Evolutionary conservation across 2,888 invertebrate genomes (phyloP), one percentile per base, ranked within the genome.

Genomic region (Onthophagus sagittarius): DNA sequence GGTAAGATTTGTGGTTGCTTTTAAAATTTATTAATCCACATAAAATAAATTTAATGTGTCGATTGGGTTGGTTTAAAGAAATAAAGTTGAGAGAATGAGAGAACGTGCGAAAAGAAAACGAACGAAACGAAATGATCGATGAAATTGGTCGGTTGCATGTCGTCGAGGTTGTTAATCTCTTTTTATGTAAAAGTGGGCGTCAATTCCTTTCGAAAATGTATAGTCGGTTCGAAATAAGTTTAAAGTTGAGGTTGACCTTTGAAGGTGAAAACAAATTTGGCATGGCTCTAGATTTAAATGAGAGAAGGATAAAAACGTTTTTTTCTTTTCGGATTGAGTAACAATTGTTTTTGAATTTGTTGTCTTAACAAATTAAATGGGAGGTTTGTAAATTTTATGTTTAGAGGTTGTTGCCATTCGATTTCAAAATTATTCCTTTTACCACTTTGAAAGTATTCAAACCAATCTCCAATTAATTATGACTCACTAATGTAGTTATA

Each of bases 1-100:
- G 84, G 84, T 84, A 78, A 70, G 73, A 31, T 53, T 53, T 7
- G 39, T 7, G 39, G 11, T 53, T 53, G 7, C 4, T 23, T 23
- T 23, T 23, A 23, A 23, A 23, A 23, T 23, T 23, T 23, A 23
- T 23, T 23, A 23, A 23, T 23, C 23, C 23, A 23, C 23, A 23
- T 23, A 23, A 23, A 23, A 23, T 23, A 23, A 23, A 23, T 23
- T 23, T 23, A 23, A 23, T 23, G 23, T 23, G 23, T 23, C 23
- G 23, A 23, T 23, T 23, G 23, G 23, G 23, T 23, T 23, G 23
- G 23, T 23, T 23, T 23, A 3, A 23, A 23, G 23, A 23, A 23
- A 23, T 23, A 23, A 23, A 23, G 23, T 1, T 23, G 23, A 23
- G 23, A 3, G 23, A 23, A 23, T 23, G 23, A 23, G 23, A 23